These are phyloP conservation scores for Sebastes melanostomus DNA, from an alignment of 2,797 vertebrate genomes.

Conservation along the genomic window DNA sequence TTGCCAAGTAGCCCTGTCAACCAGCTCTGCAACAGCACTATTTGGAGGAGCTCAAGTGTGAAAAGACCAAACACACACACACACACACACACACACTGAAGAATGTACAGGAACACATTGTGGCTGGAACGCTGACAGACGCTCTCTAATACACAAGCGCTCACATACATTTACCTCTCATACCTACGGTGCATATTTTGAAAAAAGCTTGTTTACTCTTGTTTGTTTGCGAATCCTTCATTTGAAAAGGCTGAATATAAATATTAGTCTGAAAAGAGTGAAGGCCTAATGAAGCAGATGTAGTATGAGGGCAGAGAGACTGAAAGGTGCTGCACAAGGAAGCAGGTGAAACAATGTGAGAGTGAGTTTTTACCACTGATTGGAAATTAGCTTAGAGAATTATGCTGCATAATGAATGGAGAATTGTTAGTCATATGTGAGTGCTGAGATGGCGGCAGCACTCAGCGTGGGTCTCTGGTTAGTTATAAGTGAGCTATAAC, in stretches of 20 bases:
- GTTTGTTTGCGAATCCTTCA: conserved; percentile 29
- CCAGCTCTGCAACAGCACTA: conserved; percentile 9
- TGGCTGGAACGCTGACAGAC: neutral
- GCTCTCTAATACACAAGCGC: neutral
- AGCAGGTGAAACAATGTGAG: conserved; percentile 21
- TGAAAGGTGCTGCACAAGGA: conserved; percentile 2
- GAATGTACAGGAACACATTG: neutral
- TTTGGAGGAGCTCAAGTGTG: conserved; percentile 52
- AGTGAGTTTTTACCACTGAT: conserved; percentile 30
- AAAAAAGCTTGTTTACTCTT: conserved; percentile 19
- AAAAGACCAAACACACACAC: conserved; percentile 34
- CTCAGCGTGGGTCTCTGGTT: neutral
- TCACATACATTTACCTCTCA: neutral
- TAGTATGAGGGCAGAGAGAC: neutral
- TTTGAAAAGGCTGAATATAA: conserved; percentile 15
- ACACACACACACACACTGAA: neutral
- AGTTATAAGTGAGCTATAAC: neutral
- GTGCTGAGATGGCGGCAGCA: conserved; percentile 14
- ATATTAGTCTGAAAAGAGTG: neutral
- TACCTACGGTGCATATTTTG: neutral
- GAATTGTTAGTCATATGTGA: conserved; percentile 2
- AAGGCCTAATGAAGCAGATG: conserved; percentile 18
- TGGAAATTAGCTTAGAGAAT: conserved; percentile 47
- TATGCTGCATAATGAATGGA: conserved; percentile 32
- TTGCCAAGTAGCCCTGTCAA: conserved; percentile 52